A percentile compares a stretch with the other conserved stretches of the same genome.
phyloP scores from a whole-genome alignment of 2,888 invertebrate species.

The Capitulum mitella region DNA sequence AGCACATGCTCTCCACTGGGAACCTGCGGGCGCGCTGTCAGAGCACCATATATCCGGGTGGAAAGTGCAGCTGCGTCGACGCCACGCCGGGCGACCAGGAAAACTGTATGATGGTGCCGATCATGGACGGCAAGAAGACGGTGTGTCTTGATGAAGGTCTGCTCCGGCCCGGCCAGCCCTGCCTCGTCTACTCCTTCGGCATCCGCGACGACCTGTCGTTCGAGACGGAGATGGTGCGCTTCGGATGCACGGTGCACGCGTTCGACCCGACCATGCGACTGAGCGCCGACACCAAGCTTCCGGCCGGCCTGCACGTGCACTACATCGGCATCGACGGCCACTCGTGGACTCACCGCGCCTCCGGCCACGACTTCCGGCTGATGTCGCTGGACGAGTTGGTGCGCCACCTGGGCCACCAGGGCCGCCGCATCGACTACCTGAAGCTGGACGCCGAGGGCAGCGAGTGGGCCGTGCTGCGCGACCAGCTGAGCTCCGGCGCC shows the following conservation, averaged over 20 bases:
- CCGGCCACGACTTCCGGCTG: not conserved
- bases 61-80: not conserved
- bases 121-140: slow-evolving; percentile 25
- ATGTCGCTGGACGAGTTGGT: slow-evolving; percentile 8
- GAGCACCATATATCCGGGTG: not conserved
- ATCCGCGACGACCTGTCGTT: slow-evolving; percentile 23
- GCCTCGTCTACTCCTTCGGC: slow-evolving; percentile 27
- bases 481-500: not conserved
- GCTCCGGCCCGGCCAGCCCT: not conserved
- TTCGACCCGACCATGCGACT: slow-evolving; percentile 26
- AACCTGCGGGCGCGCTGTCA: not conserved
- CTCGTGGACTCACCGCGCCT: not conserved
- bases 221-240: slow-evolving; percentile 22
- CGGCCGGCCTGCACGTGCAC: not conserved
- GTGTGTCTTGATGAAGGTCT: slow-evolving; percentile 26
- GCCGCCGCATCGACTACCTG: slow-evolving; percentile 20
- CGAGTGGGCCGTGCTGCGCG: slow-evolving; percentile 2
- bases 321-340: slow-evolving; percentile 15
- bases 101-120: not conserved
- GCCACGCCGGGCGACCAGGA: not conserved
- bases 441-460: slow-evolving; percentile 26
- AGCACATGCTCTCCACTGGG: not conserved
- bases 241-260: slow-evolving; percentile 26
- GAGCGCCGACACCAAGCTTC: too few relatives aligned
- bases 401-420: slow-evolving; percentile 22